Evolutionary conservation across 1,140 invertebrate species (phyloP), one percentile per base, ranked within the genome.

Genomic region (Sminthurides bifidus): DNA sequence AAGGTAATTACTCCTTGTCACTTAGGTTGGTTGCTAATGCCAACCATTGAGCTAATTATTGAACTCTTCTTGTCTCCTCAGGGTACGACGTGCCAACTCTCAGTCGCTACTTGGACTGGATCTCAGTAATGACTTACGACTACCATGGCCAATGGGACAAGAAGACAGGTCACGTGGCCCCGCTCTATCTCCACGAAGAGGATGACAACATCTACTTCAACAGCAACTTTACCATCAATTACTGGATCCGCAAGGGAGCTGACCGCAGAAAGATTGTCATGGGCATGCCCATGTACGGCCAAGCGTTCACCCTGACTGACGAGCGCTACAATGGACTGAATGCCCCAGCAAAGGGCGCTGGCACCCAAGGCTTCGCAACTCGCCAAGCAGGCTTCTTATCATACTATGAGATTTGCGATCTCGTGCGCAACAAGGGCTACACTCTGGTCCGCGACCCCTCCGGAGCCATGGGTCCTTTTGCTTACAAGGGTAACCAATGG

Each of bases 111-210:
- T 73, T 90, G 51, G 84, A 90, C 68, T 90, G 86, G 82, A 89
- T 94, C 62, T 80, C 86, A 2, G 79, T 92, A 0, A 92, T 92
- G 89, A 81, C 82, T 0, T 92, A 93, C 65, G 88, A 92, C 67
- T 91, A 82, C 66, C 87, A 91, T 64, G 88, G 88, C 0, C 82
- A 59, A 70, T 92, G 87, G 87, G 88, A 92, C 66, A 87, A 88
- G 66, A 81, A 82, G 65, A 91, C 87, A 1, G 88, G 88, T 8
- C 87, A 92, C 66, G 80, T 88, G 1, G 83, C 87, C 1, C 87
- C 88, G 0, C 79, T 92, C 68, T 90, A 87, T 56, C 72, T 72
- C 3, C 75, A 81, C 54, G 80, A 82, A 15, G 70, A 69, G 8
- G 74, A 74, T 54, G 66, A 66, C 14, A 63, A 67, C 52, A 62